A percentile compares a stretch with the other conserved stretches of the same genome.
Evolutionary conservation across 1,140 invertebrate genomes (phyloP).

Genomic region (Pygmarrhopalites habei): DNA sequence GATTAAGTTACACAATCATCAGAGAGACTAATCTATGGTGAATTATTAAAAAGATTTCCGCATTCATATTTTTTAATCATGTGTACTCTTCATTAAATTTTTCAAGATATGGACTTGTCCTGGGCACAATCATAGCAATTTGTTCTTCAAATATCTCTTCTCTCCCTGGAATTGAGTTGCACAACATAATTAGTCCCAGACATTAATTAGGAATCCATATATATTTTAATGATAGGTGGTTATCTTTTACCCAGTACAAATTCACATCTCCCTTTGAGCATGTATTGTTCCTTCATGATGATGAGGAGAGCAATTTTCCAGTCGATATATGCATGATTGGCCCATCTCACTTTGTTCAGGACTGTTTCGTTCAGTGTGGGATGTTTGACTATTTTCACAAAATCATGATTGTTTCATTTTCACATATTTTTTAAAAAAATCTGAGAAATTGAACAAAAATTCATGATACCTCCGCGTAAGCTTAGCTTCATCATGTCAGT

Average conservation of each 20-base stretch:
- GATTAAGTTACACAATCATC: neutral
- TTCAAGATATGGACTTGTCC: conserved; percentile 63
- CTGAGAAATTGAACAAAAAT: neutral
- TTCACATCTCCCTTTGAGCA: conserved; percentile 57
- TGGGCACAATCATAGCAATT: conserved; percentile 63
- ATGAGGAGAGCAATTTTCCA: conserved; percentile 64
- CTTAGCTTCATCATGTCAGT: neutral
- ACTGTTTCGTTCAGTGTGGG: conserved; percentile 46
- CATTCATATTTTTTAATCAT: conserved; percentile 11
- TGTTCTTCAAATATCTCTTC: conserved; percentile 73
- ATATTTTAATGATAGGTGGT: neutral
- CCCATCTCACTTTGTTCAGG: conserved; percentile 54
- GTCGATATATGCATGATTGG: conserved; percentile 68
- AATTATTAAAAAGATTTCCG: too few relatives aligned
- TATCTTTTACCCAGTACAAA: conserved; percentile 56
- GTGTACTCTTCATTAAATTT: conserved; percentile 55
- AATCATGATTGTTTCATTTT: too few relatives aligned
- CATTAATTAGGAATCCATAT: too few relatives aligned
- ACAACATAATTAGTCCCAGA: too few relatives aligned
- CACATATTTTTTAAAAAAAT: conserved; percentile 44
- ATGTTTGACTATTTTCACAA: conserved; percentile 52
- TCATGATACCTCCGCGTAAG: neutral
- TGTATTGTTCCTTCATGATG: conserved; percentile 57
- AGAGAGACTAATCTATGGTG: neutral
- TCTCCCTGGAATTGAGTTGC: conserved; percentile 45